Conservation (phyloP, 1,140 invertebrate genomes). For the Zophobas atratus region DNA sequence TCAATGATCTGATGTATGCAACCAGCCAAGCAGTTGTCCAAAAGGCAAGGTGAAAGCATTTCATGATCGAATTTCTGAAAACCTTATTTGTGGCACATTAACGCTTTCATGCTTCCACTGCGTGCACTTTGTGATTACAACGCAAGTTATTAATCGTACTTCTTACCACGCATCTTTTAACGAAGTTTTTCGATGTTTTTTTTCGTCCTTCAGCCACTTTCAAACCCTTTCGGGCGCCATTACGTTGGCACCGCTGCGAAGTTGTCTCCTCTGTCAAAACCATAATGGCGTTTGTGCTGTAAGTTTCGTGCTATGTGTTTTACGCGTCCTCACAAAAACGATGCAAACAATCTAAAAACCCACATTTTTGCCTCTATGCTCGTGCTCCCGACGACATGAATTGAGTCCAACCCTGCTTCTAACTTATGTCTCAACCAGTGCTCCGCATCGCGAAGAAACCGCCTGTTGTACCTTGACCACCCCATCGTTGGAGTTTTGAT, state of each 20-base stretch:
- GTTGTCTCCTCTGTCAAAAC: constrained; percentile 15
- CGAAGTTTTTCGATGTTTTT: too few species aligned
- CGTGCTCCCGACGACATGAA: constrained; percentile 7
- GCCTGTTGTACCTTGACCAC: constrained; percentile 35
- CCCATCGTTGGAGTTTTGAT: constrained; percentile 45
- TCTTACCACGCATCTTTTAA: too few species aligned
- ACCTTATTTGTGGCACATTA: too few species aligned
- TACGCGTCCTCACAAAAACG: constrained; percentile 54
- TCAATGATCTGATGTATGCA: too few species aligned
- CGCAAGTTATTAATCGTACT: too few species aligned
- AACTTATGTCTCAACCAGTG: constrained; percentile 28
- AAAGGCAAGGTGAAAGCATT: too few species aligned
- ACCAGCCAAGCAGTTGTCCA: too few species aligned
- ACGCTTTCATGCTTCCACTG: too few species aligned
- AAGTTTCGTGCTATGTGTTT: constrained; percentile 47
- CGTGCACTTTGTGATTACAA: too few species aligned
- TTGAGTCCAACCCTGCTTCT: background rate
- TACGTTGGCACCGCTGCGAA: constrained; percentile 4
- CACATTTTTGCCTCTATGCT: background rate
- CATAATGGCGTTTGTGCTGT: constrained; percentile 29
- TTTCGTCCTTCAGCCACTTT: too few species aligned
- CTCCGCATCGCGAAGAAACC: constrained; percentile 1
- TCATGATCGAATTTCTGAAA: too few species aligned
- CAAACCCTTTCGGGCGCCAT: too few species aligned
- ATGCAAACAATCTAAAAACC: constrained; percentile 25